Conservation (phyloP, 2,888 invertebrate species). For the Acanthosoma haemorrhoidale region DNA sequence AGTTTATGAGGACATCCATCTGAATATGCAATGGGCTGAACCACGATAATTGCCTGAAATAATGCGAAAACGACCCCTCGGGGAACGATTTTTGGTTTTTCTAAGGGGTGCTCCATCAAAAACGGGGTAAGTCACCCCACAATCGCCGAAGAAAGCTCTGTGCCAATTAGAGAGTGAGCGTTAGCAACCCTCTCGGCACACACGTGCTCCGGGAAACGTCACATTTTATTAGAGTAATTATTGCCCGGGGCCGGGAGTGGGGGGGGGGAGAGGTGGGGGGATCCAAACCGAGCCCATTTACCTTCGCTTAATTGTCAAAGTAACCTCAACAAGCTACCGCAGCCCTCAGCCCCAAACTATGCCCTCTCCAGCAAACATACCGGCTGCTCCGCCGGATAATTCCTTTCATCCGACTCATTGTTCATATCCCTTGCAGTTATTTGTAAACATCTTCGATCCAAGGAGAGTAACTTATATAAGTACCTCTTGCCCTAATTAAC, state of each 20-base stretch:
- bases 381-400: too few relatives aligned
- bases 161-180: slow-evolving; percentile 19
- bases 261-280: not conserved
- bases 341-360: not conserved
- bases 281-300: not conserved
- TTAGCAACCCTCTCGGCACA: not conserved
- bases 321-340: slow-evolving; percentile 17
- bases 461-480: too few relatives aligned
- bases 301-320: slow-evolving; percentile 24
- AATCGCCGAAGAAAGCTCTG: slow-evolving; percentile 3
- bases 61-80: not conserved
- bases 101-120: not conserved
- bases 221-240: slow-evolving; percentile 28
- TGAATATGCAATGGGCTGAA: too few relatives aligned
- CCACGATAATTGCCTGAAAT: slow-evolving; percentile 1
- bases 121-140: not conserved
- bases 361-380: not conserved
- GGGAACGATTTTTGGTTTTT: not conserved
- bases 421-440: too few relatives aligned
- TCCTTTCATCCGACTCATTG: too few relatives aligned
- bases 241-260: not conserved
- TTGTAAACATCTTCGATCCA: too few relatives aligned
- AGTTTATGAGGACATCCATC: too few relatives aligned
- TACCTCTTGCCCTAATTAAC: too few relatives aligned
- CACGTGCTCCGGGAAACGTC: slow-evolving; percentile 19